phyloP scores from a whole-genome alignment of 1,140 invertebrate genomes.

The Chlorops oryzae region DNA sequence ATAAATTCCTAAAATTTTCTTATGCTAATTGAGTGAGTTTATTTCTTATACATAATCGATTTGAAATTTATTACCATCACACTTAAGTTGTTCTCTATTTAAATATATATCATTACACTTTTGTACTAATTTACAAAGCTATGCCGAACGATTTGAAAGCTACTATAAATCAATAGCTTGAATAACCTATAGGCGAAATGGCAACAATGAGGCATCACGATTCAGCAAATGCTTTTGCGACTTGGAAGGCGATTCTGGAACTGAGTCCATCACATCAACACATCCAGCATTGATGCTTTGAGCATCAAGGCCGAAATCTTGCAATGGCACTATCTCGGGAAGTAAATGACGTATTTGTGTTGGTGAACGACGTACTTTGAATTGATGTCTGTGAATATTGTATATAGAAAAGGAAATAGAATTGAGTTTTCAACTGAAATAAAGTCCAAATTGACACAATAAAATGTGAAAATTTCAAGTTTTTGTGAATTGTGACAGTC shows the following conservation, averaged over 20 bases:
- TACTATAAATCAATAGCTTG: too few species aligned
- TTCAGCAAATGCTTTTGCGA: constrained; percentile 34
- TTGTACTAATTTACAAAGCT: too few species aligned
- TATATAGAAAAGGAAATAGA: constrained; percentile 7
- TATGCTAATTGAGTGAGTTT: too few species aligned
- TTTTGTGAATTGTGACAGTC: too few species aligned
- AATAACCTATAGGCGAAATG: constrained; percentile 40
- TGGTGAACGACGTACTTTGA: constrained; percentile 64
- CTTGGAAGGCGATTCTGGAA: constrained; percentile 24
- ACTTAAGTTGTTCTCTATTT: too few species aligned
- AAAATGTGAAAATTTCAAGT: background rate
- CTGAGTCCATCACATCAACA: constrained; percentile 17
- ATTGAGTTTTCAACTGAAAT: too few species aligned
- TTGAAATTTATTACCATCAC: too few species aligned
- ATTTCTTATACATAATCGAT: too few species aligned
- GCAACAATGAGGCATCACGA: constrained; percentile 43
- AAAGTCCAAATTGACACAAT: background rate
- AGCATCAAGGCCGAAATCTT: constrained; percentile 50
- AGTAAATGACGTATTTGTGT: constrained; percentile 63
- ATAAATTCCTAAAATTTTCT: too few species aligned
- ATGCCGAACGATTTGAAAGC: too few species aligned
- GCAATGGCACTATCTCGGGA: constrained; percentile 58
- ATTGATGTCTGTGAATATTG: constrained; percentile 51
- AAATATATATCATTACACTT: too few species aligned
- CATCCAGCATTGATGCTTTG: constrained; percentile 37